Percentiles rank a stretch among this genome's conserved stretches.
Evolutionary conservation across 1,140 invertebrate species (phyloP).

Genomic region (Drosophila sulfurigaster): DNA sequence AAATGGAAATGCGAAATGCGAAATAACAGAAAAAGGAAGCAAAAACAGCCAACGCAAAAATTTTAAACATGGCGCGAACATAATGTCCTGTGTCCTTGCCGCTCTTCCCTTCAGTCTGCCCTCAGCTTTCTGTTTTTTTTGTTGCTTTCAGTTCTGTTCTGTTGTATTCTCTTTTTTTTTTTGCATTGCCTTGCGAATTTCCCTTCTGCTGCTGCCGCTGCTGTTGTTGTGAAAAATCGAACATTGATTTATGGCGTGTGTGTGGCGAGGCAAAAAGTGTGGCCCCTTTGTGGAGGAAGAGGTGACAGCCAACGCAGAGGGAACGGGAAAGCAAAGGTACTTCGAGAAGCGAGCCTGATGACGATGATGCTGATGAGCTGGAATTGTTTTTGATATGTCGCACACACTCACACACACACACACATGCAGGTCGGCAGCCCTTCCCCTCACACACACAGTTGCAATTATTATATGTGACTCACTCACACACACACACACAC

Average conservation of each 20-base stretch:
- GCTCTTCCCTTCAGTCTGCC: conserved; percentile 34
- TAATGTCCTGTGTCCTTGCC: conserved; percentile 84
- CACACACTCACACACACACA: conserved; percentile 34
- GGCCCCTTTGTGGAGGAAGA: conserved; percentile 15
- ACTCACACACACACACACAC: conserved; percentile 26
- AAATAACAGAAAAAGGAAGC: conserved; percentile 54
- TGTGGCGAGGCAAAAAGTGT: conserved; percentile 63
- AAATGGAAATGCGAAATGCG: conserved; percentile 33
- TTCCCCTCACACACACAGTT: conserved; percentile 26
- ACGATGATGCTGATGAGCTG: conserved; percentile 79
- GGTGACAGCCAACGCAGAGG: neutral
- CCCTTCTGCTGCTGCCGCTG: conserved; percentile 62
- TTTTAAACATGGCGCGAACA: conserved; percentile 84
- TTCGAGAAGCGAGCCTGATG: conserved; percentile 53
- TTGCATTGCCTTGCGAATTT: conserved; percentile 61
- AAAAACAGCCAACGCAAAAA: conserved; percentile 54
- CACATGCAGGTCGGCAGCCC: conserved; percentile 60
- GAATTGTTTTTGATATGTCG: conserved; percentile 81
- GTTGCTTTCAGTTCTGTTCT: conserved; percentile 36
- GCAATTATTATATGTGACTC: conserved; percentile 69
- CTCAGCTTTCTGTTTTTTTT: conserved; percentile 47
- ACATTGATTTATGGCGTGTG: conserved; percentile 81
- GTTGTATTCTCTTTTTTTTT: conserved; percentile 50
- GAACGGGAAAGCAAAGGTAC: conserved; percentile 19
- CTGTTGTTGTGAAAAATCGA: conserved; percentile 68